Evolutionary conservation across 2,797 vertebrate genomes (phyloP).

Genomic region (Euphonia xanthogaster): DNA sequence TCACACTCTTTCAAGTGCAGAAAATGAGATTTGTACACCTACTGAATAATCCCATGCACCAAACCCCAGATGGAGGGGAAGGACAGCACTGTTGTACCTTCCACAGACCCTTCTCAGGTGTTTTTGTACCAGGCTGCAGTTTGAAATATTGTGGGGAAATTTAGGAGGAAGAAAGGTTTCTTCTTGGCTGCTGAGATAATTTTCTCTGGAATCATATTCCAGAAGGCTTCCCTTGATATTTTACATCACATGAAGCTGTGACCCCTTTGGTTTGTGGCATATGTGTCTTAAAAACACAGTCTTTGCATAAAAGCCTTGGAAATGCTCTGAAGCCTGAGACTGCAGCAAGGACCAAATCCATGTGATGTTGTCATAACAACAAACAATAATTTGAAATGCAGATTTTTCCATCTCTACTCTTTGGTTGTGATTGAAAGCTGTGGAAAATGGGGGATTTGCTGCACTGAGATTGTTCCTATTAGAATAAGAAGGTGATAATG

Average conservation of each 20-base stretch:
- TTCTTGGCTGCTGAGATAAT: background rate
- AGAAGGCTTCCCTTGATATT: background rate
- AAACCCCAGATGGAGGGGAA: background rate
- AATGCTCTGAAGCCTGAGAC: slow-evolving; percentile 28
- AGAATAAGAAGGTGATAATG: slow-evolving; percentile 44
- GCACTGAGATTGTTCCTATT: slow-evolving; percentile 24
- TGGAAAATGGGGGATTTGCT: slow-evolving; percentile 52
- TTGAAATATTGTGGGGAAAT: background rate
- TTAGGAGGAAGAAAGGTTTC: background rate
- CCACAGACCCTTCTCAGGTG: accelerated
- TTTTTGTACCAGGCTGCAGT: background rate
- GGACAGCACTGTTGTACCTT: background rate
- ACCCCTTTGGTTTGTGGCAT: background rate
- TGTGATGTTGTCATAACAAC: slow-evolving; percentile 78
- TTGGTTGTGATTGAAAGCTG: slow-evolving; percentile 39
- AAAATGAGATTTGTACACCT: background rate
- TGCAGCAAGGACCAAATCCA: slow-evolving; percentile 40
- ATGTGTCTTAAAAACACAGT: background rate
- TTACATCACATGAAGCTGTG: background rate
- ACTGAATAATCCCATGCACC: background rate
- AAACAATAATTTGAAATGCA: slow-evolving; percentile 75
- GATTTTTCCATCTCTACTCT: slow-evolving; percentile 63
- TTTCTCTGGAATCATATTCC: background rate
- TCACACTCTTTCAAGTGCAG: background rate
- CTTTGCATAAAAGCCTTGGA: background rate